These are phyloP conservation scores for Tympanuchus pallidicinctus DNA, from an alignment of 2,113 vertebrate genomes.

Conservation along the genomic window DNA sequence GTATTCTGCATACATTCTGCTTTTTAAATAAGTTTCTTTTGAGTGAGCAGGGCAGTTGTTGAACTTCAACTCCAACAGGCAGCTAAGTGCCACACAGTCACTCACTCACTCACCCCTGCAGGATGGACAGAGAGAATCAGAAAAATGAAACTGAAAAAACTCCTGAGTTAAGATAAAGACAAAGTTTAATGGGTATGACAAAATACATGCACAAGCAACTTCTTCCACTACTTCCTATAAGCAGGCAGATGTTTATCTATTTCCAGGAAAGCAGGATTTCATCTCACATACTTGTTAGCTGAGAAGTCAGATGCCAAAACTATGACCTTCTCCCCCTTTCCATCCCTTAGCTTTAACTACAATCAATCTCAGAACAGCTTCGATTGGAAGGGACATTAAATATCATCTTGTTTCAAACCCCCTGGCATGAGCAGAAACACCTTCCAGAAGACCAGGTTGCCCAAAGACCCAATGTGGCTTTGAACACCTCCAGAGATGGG, in stretches of 20 bases:
- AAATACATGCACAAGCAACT: not conserved
- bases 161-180: not conserved
- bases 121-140: not conserved
- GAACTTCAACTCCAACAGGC: not conserved
- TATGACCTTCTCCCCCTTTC: not conserved
- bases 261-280: not conserved
- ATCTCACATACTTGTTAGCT: not conserved
- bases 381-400: not conserved
- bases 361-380: not conserved
- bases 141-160: not conserved
- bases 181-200: not conserved
- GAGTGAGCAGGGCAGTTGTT: not conserved
- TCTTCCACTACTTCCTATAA: not conserved
- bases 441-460: not conserved
- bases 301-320: not conserved
- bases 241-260: not conserved
- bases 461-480: not conserved
- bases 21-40: not conserved
- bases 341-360: not conserved
- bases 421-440: not conserved
- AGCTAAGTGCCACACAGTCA: not conserved
- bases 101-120: not conserved
- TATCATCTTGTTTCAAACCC: not conserved
- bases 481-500: not conserved
- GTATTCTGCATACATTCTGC: not conserved